Conservation (phyloP, 2,888 invertebrate genomes). For the Melieria omissa region DNA sequence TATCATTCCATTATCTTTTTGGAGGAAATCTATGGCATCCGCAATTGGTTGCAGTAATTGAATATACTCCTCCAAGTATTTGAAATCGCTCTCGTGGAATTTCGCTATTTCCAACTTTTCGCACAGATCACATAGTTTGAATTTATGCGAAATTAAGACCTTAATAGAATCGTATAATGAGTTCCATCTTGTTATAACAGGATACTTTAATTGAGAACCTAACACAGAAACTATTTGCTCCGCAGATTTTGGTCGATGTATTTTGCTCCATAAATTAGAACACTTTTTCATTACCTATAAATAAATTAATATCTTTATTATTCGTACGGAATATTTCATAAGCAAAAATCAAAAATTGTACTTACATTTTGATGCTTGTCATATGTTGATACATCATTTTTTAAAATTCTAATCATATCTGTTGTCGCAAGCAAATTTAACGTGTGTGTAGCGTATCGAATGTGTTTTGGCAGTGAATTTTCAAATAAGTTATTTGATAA, state of each 20-base stretch:
- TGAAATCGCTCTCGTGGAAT: slow-evolving; percentile 32
- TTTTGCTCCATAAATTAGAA: background rate
- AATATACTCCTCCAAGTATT: slow-evolving; percentile 30
- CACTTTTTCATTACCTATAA: background rate
- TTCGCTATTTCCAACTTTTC: slow-evolving; percentile 29
- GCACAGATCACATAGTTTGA: slow-evolving; percentile 22
- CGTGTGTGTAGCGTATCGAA: slow-evolving; percentile 12
- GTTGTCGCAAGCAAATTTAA: slow-evolving; percentile 5
- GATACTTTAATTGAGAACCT: background rate
- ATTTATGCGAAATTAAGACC: slow-evolving; percentile 5
- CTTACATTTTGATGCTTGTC: slow-evolving; percentile 9
- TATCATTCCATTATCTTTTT: slow-evolving; percentile 34
- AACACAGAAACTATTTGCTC: background rate
- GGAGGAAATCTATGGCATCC: slow-evolving; percentile 31
- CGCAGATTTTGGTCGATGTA: background rate
- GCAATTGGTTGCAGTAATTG: slow-evolving; percentile 32
- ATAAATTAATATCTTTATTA: background rate
- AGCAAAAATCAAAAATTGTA: slow-evolving; percentile 6
- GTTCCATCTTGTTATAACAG: slow-evolving; percentile 7
- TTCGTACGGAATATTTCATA: background rate
- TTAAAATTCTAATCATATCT: slow-evolving; percentile 10
- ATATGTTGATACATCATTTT: slow-evolving; percentile 9
- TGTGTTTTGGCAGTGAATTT: background rate
- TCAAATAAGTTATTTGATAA: background rate
- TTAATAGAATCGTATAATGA: background rate